Evolutionary conservation across 1,140 invertebrate genomes (phyloP).

Genomic region (Branchinecta lindahli): DNA sequence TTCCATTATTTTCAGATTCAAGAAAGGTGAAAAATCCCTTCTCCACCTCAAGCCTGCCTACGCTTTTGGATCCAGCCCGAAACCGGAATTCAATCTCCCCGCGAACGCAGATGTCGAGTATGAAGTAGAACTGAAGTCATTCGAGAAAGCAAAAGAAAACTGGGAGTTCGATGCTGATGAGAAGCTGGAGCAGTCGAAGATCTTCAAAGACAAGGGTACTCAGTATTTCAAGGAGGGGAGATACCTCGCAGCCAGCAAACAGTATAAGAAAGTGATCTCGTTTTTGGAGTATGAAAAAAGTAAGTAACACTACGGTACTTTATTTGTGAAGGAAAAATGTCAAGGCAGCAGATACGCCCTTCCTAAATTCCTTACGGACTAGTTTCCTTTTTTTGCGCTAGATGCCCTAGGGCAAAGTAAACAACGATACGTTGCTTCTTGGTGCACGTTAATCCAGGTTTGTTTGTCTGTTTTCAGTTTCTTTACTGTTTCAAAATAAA

Average conservation of each 20-base stretch:
- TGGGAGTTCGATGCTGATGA: conserved; percentile 65
- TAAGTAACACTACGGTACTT: conserved; percentile 23
- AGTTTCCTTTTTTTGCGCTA: conserved; percentile 19
- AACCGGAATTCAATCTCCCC: conserved; percentile 54
- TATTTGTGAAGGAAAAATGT: conserved; percentile 8
- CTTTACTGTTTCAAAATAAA: no score
- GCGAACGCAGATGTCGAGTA: conserved; percentile 63
- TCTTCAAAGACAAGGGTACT: conserved; percentile 79
- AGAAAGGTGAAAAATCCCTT: conserved; percentile 57
- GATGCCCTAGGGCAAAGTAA: no score
- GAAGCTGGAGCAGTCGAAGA: conserved; percentile 60
- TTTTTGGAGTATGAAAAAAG: conserved; percentile 37
- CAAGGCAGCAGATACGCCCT: conserved; percentile 5
- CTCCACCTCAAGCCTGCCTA: conserved; percentile 60
- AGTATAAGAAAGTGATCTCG: conserved; percentile 60
- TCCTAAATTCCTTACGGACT: neutral
- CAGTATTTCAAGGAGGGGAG: conserved; percentile 71
- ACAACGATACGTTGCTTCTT: no score
- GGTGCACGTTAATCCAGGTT: no score
- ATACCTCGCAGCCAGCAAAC: conserved; percentile 61
- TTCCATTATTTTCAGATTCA: conserved; percentile 43
- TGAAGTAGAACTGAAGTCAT: conserved; percentile 57
- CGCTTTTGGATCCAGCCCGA: conserved; percentile 60
- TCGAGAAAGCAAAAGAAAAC: conserved; percentile 61
- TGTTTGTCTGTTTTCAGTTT: no score